Conservation (phyloP, 2,113 vertebrate species). For the Crotalus helleri region DNA sequence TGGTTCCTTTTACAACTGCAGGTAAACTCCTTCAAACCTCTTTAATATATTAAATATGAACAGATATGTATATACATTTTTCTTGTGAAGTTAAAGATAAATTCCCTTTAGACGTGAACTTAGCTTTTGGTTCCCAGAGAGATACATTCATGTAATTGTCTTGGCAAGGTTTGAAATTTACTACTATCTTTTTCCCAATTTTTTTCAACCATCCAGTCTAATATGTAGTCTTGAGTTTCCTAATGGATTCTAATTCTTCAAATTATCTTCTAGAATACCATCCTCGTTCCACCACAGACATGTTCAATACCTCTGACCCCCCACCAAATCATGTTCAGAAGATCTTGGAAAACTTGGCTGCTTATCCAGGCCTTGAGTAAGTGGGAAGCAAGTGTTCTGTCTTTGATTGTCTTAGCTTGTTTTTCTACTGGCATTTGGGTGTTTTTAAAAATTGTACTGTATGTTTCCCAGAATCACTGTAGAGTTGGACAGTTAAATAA, state of each 20-base stretch:
- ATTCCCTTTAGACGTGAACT: neutral
- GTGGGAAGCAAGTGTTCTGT: neutral
- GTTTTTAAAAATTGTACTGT: neutral
- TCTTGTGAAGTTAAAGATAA: neutral
- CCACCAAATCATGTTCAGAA: neutral
- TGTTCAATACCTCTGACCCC: neutral
- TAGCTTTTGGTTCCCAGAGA: neutral
- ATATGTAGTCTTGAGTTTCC: neutral
- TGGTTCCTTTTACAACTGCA: neutral
- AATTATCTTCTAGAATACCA: neutral
- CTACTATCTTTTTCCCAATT: neutral
- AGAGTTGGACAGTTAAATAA: neutral
- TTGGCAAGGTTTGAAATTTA: neutral
- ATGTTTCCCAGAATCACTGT: neutral
- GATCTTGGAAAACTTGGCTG: neutral
- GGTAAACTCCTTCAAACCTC: neutral
- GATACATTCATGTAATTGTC: neutral
- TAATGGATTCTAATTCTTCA: neutral
- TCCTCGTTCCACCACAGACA: neutral
- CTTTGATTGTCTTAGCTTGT: neutral
- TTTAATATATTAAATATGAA: neutral
- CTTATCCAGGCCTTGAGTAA: neutral
- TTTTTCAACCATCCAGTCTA: neutral
- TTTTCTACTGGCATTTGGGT: neutral
- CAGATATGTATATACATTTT: neutral